phyloP scores from a whole-genome alignment of 2,888 invertebrate species.

The Pherbina coryleti region DNA sequence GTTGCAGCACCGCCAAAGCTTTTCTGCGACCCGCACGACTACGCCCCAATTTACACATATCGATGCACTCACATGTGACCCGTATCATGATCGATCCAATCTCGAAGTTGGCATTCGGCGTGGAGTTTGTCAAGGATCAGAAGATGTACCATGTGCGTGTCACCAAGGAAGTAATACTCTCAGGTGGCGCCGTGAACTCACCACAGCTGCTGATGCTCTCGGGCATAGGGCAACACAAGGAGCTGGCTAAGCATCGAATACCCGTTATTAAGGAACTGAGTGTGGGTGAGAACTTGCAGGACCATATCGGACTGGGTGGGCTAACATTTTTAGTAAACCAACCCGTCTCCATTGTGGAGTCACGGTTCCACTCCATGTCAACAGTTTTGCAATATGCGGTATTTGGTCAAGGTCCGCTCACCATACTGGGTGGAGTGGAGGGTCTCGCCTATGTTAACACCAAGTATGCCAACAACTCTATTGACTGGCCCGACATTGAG shows the following conservation, averaged over 20 bases:
- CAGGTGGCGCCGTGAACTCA: conserved; percentile 92
- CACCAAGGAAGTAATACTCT: conserved; percentile 88
- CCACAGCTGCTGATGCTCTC: conserved; percentile 95
- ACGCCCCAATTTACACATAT: conserved; percentile 85
- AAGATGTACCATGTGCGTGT: conserved; percentile 81
- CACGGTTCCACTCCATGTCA: conserved; percentile 82
- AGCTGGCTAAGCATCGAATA: conserved; percentile 80
- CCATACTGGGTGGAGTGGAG: conserved; percentile 90
- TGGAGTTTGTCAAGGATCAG: conserved; percentile 83
- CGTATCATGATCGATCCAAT: conserved; percentile 80
- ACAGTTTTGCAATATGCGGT: conserved; percentile 87
- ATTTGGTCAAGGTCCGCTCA: conserved; percentile 85
- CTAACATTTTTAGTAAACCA: conserved; percentile 85
- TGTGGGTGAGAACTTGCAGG: conserved; percentile 90
- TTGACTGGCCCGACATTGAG: conserved; percentile 91
- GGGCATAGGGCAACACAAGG: conserved; percentile 84
- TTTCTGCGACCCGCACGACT: conserved; percentile 85
- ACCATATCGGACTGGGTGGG: conserved; percentile 89
- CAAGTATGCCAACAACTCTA: conserved; percentile 82
- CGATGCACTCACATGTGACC: conserved; percentile 85
- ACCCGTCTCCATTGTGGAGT: conserved; percentile 83
- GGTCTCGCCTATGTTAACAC: conserved; percentile 91
- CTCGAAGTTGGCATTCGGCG: conserved; percentile 83
- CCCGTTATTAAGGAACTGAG: conserved; percentile 84
- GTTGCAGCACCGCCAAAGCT: conserved; percentile 91